These are phyloP conservation scores for Osmerus mordax DNA, from an alignment of 2,113 vertebrate genomes.

Conservation along the genomic window DNA sequence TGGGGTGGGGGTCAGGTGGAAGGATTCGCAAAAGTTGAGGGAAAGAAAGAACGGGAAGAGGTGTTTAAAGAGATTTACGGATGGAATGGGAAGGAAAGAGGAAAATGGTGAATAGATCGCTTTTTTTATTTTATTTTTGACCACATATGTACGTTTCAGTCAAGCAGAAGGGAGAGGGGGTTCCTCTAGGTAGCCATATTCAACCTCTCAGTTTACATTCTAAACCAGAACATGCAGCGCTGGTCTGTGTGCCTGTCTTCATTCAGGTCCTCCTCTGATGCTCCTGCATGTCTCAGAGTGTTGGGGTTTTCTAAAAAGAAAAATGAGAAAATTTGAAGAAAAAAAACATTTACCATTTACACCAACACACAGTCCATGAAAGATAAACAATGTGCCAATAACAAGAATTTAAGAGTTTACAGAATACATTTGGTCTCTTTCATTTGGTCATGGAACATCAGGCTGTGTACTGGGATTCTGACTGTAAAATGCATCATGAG, in stretches of 20 bases:
- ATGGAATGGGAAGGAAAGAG: background rate
- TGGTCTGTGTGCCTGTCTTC: conserved; percentile 66
- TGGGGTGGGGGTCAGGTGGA: conserved; percentile 38
- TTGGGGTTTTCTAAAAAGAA: conserved; percentile 16
- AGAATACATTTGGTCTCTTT: background rate
- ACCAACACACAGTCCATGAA: background rate
- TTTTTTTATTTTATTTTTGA: conserved; percentile 68
- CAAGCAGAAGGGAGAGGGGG: conserved; percentile 54
- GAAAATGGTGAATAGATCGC: conserved; percentile 52
- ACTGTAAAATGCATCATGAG: conserved; percentile 24
- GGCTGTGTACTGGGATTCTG: background rate
- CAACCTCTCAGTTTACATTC: conserved; percentile 76
- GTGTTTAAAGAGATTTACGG: conserved; percentile 15
- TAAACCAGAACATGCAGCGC: conserved; percentile 71
- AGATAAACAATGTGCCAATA: conserved; percentile 27
- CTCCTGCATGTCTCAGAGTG: conserved; percentile 63
- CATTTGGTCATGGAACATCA: background rate
- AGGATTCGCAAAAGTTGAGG: background rate
- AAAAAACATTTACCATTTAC: background rate
- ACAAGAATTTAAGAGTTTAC: background rate
- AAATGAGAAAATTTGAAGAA: background rate
- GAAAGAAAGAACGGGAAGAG: conserved; percentile 40
- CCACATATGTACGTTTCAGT: conserved; percentile 56
- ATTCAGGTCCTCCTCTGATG: conserved; percentile 73
- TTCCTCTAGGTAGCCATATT: conserved; percentile 66